Conservation (phyloP, 2,797 vertebrate species). For the Cynodonichthys magdalenae region DNA sequence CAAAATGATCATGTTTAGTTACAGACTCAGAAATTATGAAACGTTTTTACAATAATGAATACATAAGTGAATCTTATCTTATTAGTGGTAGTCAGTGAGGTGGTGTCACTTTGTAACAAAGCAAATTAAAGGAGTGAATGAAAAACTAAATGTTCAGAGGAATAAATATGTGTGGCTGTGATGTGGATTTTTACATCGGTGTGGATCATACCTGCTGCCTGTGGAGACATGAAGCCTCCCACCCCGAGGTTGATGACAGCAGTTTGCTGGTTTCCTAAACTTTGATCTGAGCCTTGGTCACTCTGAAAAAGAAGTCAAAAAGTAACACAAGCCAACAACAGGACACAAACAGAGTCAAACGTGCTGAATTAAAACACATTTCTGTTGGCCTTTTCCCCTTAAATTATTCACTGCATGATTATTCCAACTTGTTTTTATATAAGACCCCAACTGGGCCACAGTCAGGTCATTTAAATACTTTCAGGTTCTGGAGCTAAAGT, state of each 20-base stretch:
- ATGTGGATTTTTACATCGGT: conserved; percentile 1
- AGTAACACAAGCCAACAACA: conserved; percentile 9
- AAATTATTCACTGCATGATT: too few species aligned
- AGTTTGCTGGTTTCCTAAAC: conserved; percentile 90
- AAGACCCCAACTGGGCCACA: too few species aligned
- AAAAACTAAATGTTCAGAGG: conserved; percentile 16
- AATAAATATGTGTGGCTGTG: conserved; percentile 16
- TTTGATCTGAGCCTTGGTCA: conserved; percentile 90
- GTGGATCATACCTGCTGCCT: conserved; percentile 86
- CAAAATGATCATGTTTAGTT: conserved; percentile 49
- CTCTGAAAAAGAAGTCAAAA: conserved; percentile 72
- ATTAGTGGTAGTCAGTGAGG: conserved; percentile 58
- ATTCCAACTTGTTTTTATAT: too few species aligned
- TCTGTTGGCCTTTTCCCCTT: too few species aligned
- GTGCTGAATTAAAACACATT: too few species aligned
- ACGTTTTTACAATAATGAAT: conserved; percentile 37
- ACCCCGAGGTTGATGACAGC: conserved; percentile 95
- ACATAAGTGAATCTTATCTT: conserved; percentile 46
- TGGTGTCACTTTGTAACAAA: conserved; percentile 29
- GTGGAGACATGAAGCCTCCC: conserved; percentile 92
- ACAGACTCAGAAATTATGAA: conserved; percentile 46
- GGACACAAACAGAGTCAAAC: conserved; percentile 1
- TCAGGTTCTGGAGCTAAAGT: too few species aligned
- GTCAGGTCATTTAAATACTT: too few species aligned
- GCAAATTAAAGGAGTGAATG: conserved; percentile 31